phyloP scores from a whole-genome alignment of 2,113 vertebrate genomes.

The Spilogale gracilis region DNA sequence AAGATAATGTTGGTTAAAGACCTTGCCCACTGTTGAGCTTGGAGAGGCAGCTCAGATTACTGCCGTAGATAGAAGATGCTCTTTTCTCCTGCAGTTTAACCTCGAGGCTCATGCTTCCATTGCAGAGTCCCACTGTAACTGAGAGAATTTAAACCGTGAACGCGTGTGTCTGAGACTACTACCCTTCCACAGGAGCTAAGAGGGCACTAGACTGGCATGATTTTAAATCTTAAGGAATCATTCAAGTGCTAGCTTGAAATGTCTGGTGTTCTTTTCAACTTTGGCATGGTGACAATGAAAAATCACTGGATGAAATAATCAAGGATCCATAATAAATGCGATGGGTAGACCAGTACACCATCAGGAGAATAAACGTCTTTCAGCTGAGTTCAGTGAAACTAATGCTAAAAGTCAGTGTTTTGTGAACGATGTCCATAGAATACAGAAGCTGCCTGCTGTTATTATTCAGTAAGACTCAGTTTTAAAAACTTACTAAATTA shows the following conservation, averaged over 20 bases:
- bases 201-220: not conserved
- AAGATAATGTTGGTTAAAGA: not conserved
- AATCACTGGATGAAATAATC: not conserved
- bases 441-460: not conserved
- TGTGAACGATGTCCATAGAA: not conserved
- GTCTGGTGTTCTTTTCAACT: conserved; percentile 15
- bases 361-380: not conserved
- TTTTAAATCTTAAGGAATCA: not conserved
- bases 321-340: not conserved
- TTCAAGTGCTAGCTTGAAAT: not conserved
- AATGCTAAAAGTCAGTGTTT: conserved; percentile 26
- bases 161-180: not conserved
- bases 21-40: not conserved
- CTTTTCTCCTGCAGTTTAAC: not conserved
- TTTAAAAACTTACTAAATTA: conserved; percentile 15
- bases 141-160: conserved; percentile 18
- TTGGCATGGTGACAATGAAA: not conserved
- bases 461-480: not conserved
- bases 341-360: not conserved
- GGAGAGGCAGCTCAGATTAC: not conserved
- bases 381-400: conserved; percentile 33
- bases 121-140: not conserved
- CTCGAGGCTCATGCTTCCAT: not conserved
- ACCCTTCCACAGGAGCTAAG: not conserved
- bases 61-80: not conserved